A percentile compares a stretch with the other conserved stretches of the same genome.
Evolutionary conservation across 2,888 invertebrate genomes (phyloP).

Genomic region (Xestia xanthographa): DNA sequence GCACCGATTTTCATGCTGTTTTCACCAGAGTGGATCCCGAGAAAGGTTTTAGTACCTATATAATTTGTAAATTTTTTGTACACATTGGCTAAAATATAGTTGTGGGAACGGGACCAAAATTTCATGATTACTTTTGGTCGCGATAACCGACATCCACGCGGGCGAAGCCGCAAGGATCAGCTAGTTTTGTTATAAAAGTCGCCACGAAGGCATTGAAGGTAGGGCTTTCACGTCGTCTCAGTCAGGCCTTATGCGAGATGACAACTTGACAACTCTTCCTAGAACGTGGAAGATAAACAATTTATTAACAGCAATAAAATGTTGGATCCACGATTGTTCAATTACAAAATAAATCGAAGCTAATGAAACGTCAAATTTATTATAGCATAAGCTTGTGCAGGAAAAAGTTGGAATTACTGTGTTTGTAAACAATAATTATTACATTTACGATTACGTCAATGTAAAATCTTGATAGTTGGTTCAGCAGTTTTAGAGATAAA

Average conservation of each 20-base stretch:
- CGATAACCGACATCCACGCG: too few relatives aligned
- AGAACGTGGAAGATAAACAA: not conserved
- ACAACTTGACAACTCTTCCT: conserved; percentile 4
- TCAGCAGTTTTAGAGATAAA: not conserved
- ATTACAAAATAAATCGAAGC: not conserved
- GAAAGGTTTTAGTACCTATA: too few relatives aligned
- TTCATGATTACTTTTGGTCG: too few relatives aligned
- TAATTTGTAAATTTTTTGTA: too few relatives aligned
- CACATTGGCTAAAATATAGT: too few relatives aligned
- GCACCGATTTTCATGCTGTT: too few relatives aligned
- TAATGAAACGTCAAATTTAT: not conserved
- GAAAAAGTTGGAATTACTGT: not conserved
- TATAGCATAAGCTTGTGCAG: not conserved
- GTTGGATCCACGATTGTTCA: not conserved
- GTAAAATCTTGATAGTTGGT: not conserved
- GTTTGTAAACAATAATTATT: not conserved
- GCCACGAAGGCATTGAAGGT: not conserved
- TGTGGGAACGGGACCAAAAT: too few relatives aligned
- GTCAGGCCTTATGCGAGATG: not conserved
- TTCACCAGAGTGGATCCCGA: too few relatives aligned
- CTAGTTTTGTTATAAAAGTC: not conserved
- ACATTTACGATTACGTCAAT: not conserved
- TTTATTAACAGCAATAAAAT: not conserved
- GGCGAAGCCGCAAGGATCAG: too few relatives aligned
- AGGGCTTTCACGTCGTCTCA: not conserved